Evolutionary conservation across 2,113 vertebrate genomes (phyloP), one percentile per base, ranked within the genome.

Genomic region (Budorcas taxicolor): DNA sequence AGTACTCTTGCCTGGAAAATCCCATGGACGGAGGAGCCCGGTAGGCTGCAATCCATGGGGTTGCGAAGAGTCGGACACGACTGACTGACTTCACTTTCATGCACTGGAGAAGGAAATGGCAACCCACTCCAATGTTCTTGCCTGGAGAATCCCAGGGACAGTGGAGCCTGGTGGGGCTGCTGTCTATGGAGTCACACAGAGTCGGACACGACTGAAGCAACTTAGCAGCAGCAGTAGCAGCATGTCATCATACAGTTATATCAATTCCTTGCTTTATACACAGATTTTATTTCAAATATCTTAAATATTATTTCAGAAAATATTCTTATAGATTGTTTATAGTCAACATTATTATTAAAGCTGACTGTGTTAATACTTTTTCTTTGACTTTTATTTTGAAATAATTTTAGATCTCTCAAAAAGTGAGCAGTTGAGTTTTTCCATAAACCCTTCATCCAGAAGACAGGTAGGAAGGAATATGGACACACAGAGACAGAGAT

Each of bases 381-480:
- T 36, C 33, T 78, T 85, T 21, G 23, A 45, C 5, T 62, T 91
- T 71, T 84, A 33, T 94, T 93, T 94, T 89, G 13, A 89, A 95
- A 87, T 14, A 23, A 36, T 36, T 94, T 93, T 58, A 53, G 47
- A 50, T 31, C 78, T 53, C 29, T 36, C 7, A 47, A 80, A 55
- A 85, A 78, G 47, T 27, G 6, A 94, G 62, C 47, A 55, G 55
- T 94, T 89, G 6, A 78, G 13, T 62, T 92, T 97, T 74, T 8
- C 52, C 15, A 47, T 60, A n/a, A 45, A 14, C 23, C 4, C 5
- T 45, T 71, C 10, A 52, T 7, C 15, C 13, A 58, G 7, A 76
- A 76, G 12, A 25, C 57, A 2, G 58, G 57, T 50, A 57, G 40
- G 3, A 21, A 64, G 23, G 50, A 7, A 50, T 4, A 14, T 5